Percentiles rank a stretch among this genome's conserved stretches.
phyloP scores from a whole-genome alignment of 1,140 invertebrate species.

The Scaptomyza pallida region DNA sequence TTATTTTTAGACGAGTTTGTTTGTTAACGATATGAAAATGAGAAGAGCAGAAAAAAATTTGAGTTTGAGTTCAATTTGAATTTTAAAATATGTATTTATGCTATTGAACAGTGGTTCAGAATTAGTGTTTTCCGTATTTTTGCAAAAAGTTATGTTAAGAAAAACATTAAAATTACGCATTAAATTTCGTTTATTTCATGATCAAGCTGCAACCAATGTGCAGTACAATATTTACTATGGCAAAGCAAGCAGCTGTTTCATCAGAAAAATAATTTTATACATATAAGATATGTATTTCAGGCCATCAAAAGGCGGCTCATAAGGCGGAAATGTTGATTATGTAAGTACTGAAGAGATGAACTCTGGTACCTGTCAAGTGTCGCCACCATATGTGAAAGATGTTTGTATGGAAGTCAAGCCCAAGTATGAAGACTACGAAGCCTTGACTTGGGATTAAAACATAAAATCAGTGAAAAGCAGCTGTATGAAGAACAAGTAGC shows the following conservation, averaged over 20 bases:
- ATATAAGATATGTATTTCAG: conserved; percentile 43
- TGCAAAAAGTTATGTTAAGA: too few relatives aligned
- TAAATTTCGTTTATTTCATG: not conserved
- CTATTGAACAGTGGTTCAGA: conserved; percentile 3
- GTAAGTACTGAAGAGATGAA: conserved; percentile 71
- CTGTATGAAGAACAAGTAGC: conserved; percentile 9
- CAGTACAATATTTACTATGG: not conserved
- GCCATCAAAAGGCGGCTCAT: conserved; percentile 27
- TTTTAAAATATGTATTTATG: not conserved
- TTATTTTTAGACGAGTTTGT: conserved; percentile 57
- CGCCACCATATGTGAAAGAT: conserved; percentile 30
- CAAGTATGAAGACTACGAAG: not conserved
- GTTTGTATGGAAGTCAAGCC: not conserved
- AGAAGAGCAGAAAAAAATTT: not conserved
- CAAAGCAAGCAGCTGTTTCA: conserved; percentile 19
- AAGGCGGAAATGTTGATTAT: conserved; percentile 58
- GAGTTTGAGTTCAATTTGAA: not conserved
- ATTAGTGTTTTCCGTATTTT: too few relatives aligned
- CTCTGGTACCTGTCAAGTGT: conserved; percentile 66
- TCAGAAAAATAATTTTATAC: conserved; percentile 61
- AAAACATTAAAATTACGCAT: not conserved
- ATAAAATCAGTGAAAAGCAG: conserved; percentile 49
- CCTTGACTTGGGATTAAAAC: conserved; percentile 57
- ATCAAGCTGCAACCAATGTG: conserved; percentile 6
- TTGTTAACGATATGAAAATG: conserved; percentile 27